Evolutionary conservation across 1,140 invertebrate species (phyloP), one percentile per base, ranked within the genome.

Genomic region (Pseudomyrmex dendroicus): DNA sequence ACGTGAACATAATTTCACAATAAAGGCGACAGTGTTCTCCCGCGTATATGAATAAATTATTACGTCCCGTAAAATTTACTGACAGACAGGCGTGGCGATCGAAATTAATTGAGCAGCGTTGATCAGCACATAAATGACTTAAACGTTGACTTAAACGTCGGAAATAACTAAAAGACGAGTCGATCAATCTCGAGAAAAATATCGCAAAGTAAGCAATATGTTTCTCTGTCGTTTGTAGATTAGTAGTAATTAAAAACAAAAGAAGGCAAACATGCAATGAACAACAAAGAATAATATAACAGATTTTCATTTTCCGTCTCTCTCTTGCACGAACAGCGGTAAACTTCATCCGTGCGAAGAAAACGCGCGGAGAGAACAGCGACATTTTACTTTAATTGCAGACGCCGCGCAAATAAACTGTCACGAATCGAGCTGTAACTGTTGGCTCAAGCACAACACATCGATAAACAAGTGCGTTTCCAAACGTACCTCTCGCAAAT

Each of bases 321-420:
- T 17, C 35, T 35, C 35, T 35, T 35, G 35, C 4, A 25, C 20
- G 15, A 57, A 59, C 10, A 13, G 59, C 44, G 56, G 13, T 46
- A 56, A 77, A 68, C 15, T 20, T 17, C 10, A 20, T 48, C 12
- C 44, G 9, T 10, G 67, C 15, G 20, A 3, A 8, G 66, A 5
- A 61, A 35, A 50, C 12, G 8, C 67, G 46, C 15, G 12, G 3
- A 68, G 35, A 35, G 5, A 35, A 35, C 17, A 22, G 1, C 48
- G 15, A 48, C 20, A 46, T 70, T 70, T 72, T 80, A 72, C 54
- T 80, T 59, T 80, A 80, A 80, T 80, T 80, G 44, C 54, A 70
- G 54, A 48, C 44, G 54, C 20, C 15, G 20, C 5, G 66, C 66
- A 72, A 80, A 72, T 72, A 57, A 80, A 80, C n/a, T 17, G 20